A percentile compares a stretch with the other conserved stretches of the same genome.
Conservation (phyloP, 2,888 invertebrate species). For the Resseliella maxima region DNA sequence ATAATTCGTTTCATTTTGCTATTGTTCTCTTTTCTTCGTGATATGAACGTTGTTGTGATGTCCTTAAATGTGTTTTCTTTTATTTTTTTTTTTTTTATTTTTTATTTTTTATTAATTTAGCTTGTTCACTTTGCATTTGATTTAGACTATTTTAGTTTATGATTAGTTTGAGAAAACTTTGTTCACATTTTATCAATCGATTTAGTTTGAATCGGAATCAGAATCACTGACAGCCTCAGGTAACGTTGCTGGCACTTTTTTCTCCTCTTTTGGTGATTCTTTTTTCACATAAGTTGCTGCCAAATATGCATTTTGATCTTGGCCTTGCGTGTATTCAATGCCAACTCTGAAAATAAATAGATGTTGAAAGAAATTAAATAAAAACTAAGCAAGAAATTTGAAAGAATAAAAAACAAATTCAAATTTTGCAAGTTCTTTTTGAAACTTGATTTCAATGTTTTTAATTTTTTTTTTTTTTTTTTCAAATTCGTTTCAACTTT, state of each 20-base stretch:
- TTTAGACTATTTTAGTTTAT: constrained; percentile 3
- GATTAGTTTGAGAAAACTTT: constrained; percentile 17
- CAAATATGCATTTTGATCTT: constrained; percentile 76
- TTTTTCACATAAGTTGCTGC: constrained; percentile 71
- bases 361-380: background rate
- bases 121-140: background rate
- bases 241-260: constrained; percentile 66
- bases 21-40: background rate
- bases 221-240: constrained; percentile 69
- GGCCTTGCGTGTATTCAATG: constrained; percentile 86
- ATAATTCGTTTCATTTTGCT: background rate
- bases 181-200: background rate
- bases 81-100: background rate
- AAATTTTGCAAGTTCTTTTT: too few species aligned
- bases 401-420: background rate
- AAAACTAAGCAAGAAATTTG: background rate
- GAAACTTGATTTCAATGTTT: too few species aligned
- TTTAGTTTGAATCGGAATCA: constrained; percentile 71
- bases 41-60: constrained; percentile 49
- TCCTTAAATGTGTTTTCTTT: background rate
- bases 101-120: background rate
- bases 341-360: constrained; percentile 76
- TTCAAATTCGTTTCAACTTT: background rate
- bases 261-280: constrained; percentile 62
- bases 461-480: too few species aligned